Percentiles rank a stretch among this genome's conserved stretches.
phyloP scores from a whole-genome alignment of 2,797 vertebrate genomes.

The Sebastiscus albofasciatus region DNA sequence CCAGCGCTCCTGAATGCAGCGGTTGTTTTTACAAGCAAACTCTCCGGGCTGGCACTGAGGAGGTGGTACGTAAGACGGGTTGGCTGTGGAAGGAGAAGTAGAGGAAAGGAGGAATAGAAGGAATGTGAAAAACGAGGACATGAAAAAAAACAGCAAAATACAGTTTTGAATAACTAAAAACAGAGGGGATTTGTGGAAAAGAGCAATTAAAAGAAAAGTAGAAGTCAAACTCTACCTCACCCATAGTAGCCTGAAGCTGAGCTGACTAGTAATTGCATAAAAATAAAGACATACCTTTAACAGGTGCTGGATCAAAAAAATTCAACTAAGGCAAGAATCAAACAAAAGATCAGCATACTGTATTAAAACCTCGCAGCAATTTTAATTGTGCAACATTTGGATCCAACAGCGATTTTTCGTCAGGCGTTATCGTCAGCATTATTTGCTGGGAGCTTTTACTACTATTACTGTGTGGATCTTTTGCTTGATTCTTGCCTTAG shows the following conservation, averaged over 20 bases:
- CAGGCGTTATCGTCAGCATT: neutral
- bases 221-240: neutral
- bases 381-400: too few relatives aligned
- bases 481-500: neutral
- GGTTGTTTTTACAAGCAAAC: conserved; percentile 93
- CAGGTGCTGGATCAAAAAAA: neutral
- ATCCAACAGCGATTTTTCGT: too few relatives aligned
- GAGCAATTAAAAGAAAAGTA: neutral
- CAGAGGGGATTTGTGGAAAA: neutral
- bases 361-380: too few relatives aligned
- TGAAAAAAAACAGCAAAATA: neutral
- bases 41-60: conserved; percentile 90
- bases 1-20: conserved; percentile 94
- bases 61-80: conserved; percentile 88
- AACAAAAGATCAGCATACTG: too few relatives aligned
- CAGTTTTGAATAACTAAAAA: neutral
- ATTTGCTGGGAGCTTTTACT: neutral
- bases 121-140: conserved; percentile 9
- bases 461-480: neutral
- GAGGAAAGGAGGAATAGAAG: neutral
- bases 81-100: conserved; percentile 78
- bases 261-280: neutral
- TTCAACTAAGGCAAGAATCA: neutral
- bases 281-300: neutral
- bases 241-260: neutral